Conservation (phyloP, 2,113 vertebrate genomes). For the Amblyopsis rosae region DNA sequence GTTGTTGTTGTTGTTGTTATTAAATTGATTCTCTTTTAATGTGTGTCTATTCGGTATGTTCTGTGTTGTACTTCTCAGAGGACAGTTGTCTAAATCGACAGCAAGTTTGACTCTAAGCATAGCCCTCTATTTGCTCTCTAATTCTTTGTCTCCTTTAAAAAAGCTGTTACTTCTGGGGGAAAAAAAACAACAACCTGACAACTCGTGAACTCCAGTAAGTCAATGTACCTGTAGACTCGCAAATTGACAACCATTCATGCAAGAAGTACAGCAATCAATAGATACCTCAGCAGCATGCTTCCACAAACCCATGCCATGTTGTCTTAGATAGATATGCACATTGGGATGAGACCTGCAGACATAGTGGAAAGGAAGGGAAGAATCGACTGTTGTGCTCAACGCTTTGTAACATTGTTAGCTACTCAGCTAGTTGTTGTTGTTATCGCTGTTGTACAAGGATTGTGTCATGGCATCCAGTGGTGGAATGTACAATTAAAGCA, state of each 20-base stretch:
- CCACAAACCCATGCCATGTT: slow-evolving; percentile 53
- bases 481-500: background rate
- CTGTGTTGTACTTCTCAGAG: no score
- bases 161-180: slow-evolving; percentile 29
- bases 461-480: background rate
- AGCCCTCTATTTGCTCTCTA: slow-evolving; percentile 13
- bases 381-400: slow-evolving; percentile 19
- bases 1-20: no score
- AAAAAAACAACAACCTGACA: background rate
- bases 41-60: no score
- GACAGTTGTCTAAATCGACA: no score
- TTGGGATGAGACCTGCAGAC: slow-evolving; percentile 34
- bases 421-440: slow-evolving; percentile 3
- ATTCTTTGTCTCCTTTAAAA: slow-evolving; percentile 21
- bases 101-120: no score
- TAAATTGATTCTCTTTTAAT: no score
- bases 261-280: slow-evolving; percentile 74
- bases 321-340: slow-evolving; percentile 41
- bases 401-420: slow-evolving; percentile 32
- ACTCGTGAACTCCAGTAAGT: slow-evolving; percentile 51
- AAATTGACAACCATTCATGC: slow-evolving; percentile 68
- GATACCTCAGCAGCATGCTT: slow-evolving; percentile 64
- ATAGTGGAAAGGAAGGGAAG: slow-evolving; percentile 10
- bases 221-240: slow-evolving; percentile 49
- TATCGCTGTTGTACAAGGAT: slow-evolving; percentile 7